phyloP scores from a whole-genome alignment of 2,113 vertebrate genomes.

The Sinocyclocheilus grahami region DNA sequence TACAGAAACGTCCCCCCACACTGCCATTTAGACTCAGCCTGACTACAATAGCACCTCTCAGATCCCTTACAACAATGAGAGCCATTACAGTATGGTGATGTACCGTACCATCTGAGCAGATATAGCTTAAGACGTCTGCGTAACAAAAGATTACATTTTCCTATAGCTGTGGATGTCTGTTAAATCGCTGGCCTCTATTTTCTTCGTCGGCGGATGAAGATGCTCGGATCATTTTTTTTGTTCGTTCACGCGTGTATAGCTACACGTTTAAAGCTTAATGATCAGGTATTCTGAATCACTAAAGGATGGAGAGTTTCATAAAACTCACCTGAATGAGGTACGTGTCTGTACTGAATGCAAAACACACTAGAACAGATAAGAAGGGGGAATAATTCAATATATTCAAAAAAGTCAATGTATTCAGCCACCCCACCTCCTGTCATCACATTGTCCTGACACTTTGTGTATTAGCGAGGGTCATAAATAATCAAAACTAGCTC shows the following conservation, averaged over 20 bases:
- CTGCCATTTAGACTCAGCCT: not conserved
- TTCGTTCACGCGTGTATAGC: not conserved
- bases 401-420: constrained; percentile 19
- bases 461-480: constrained; percentile 47
- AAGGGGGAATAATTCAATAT: not conserved
- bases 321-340: not conserved
- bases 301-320: not conserved
- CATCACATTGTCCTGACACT: constrained; percentile 38
- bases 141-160: not conserved
- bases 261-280: not conserved
- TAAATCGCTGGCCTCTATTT: not conserved
- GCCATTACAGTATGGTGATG: not conserved
- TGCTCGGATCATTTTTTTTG: not conserved
- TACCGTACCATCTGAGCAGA: not conserved
- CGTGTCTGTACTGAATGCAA: not conserved
- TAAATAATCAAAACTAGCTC: constrained; percentile 50
- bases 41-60: constrained; percentile 20
- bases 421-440: not conserved
- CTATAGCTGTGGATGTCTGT: not conserved
- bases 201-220: not conserved
- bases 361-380: not conserved
- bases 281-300: not conserved
- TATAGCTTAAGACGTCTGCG: not conserved
- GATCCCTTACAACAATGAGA: constrained; percentile 12
- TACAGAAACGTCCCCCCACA: constrained; percentile 24